phyloP scores from a whole-genome alignment of 1,140 invertebrate genomes.

The Aporrectodea caliginosa region DNA sequence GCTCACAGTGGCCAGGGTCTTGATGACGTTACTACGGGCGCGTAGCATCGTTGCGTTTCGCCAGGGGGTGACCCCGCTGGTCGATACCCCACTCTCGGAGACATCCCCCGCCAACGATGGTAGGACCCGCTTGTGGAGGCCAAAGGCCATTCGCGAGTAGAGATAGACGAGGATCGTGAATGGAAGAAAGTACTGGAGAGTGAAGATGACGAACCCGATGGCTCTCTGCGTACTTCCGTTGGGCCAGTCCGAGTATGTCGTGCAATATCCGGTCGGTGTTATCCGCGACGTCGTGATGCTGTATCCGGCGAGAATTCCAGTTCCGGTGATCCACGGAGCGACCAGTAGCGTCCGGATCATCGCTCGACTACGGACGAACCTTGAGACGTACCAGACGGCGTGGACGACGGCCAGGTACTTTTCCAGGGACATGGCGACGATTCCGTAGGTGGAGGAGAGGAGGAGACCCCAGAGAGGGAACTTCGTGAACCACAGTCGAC shows the following conservation, averaged over 20 bases:
- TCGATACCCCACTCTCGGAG: neutral
- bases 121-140: neutral
- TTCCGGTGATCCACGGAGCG: constrained; percentile 8
- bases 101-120: too few relatives aligned
- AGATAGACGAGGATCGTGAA: neutral
- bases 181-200: constrained; percentile 1
- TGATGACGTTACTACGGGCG: neutral
- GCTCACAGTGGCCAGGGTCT: neutral
- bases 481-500: constrained; percentile 25
- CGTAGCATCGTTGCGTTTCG: neutral
- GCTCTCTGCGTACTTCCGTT: neutral
- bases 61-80: neutral
- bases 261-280: neutral
- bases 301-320: constrained; percentile 3
- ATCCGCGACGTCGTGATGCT: constrained; percentile 4
- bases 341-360: neutral
- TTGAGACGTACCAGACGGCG: constrained; percentile 23
- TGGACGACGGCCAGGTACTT: constrained; percentile 29
- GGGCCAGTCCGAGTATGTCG: neutral
- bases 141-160: neutral
- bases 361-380: constrained; percentile 3
- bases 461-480: constrained; percentile 21
- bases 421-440: constrained; percentile 24
- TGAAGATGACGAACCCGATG: neutral
- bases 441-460: constrained; percentile 26